phyloP scores from a whole-genome alignment of 2,797 vertebrate genomes.

The Parambassis ranga region DNA sequence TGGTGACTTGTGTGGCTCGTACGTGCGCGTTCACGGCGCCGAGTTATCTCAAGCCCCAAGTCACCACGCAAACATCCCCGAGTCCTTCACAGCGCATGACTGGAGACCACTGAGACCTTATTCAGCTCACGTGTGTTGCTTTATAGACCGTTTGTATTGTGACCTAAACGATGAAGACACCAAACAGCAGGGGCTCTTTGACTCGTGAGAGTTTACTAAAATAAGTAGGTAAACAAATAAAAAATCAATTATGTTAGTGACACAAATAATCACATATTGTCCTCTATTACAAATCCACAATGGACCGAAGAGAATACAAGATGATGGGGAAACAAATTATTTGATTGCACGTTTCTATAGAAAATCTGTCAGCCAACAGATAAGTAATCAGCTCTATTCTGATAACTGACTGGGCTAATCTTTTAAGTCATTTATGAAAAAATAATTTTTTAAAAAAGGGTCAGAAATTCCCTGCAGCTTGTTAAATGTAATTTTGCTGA shows the following conservation, averaged over 20 bases:
- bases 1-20: conserved; percentile 54
- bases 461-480: background rate
- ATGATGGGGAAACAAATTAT: background rate
- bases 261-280: too few relatives aligned
- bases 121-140: background rate
- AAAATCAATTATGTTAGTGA: too few relatives aligned
- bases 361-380: background rate
- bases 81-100: conserved; percentile 14
- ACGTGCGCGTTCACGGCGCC: conserved; percentile 68
- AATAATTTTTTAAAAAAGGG: conserved; percentile 5
- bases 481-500: background rate
- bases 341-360: background rate
- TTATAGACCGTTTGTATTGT: background rate
- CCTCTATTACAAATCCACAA: background rate
- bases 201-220: too few relatives aligned
- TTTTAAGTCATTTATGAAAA: background rate
- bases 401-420: background rate
- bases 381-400: background rate
- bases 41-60: conserved; percentile 41
- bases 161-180: background rate
- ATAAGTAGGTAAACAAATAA: too few relatives aligned
- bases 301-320: too few relatives aligned
- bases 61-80: conserved; percentile 24
- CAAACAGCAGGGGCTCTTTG: background rate
- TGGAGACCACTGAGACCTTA: conserved; percentile 13